These are phyloP conservation scores for Dendrolimus kikuchii DNA, from an alignment of 1,140 invertebrate species.

Conservation along the genomic window DNA sequence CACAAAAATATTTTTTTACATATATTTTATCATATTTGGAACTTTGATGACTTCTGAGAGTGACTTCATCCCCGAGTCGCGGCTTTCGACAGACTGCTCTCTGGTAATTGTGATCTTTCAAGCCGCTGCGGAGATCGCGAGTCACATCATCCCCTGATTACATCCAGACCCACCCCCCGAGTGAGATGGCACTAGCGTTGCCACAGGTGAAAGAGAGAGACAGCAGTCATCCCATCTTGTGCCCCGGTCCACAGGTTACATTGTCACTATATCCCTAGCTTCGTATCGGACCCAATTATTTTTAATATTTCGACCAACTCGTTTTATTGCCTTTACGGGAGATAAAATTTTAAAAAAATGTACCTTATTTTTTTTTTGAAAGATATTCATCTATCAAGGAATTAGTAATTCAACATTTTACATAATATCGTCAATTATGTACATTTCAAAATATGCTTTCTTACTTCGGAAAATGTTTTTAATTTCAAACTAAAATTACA, in stretches of 20 bases:
- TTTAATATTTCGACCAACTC: constrained; percentile 6
- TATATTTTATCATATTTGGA: constrained; percentile 14
- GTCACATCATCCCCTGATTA: constrained; percentile 72
- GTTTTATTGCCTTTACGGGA: no score
- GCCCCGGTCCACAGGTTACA: constrained; percentile 67
- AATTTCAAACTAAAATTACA: background rate
- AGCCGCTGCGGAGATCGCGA: constrained; percentile 67
- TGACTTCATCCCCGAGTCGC: constrained; percentile 60
- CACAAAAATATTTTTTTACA: background rate
- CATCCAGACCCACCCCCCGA: constrained; percentile 65
- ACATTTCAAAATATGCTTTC: no score
- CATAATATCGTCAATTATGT: no score
- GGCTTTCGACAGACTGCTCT: constrained; percentile 67
- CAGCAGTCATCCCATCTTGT: constrained; percentile 57
- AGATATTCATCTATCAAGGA: no score
- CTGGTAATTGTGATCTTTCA: constrained; percentile 71
- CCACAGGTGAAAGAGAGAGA: constrained; percentile 31
- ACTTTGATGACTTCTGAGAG: constrained; percentile 43
- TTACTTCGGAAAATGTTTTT: no score
- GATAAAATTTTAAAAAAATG: no score
- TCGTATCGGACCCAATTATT: constrained; percentile 52
- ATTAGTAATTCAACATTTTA: no score
- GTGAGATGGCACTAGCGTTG: constrained; percentile 29
- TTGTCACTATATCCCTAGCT: constrained; percentile 58
- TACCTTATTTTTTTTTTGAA: no score